phyloP scores from a whole-genome alignment of 92 coral and sea anemone genomes.

The Palythoa heliodiscus region DNA sequence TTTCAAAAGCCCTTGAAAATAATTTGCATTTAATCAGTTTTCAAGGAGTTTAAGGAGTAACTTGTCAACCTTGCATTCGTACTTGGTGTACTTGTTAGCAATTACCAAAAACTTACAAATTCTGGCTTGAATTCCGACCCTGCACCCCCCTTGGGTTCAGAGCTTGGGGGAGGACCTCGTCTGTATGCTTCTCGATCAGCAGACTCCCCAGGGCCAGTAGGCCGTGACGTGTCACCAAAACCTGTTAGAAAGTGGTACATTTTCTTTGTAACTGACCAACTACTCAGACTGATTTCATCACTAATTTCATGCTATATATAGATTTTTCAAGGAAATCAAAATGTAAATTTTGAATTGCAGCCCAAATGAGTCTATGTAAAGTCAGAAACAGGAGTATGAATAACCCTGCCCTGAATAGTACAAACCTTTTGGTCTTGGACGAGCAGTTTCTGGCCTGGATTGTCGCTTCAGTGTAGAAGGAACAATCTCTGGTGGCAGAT shows the following conservation, averaged over 20 bases:
- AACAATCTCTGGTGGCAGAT: slow-evolving; percentile 97
- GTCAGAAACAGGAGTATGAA: no score
- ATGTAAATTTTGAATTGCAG: no score
- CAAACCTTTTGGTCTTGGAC: slow-evolving; percentile 97
- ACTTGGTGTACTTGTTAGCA: no score
- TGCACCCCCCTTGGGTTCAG: slow-evolving; percentile 96
- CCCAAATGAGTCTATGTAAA: no score
- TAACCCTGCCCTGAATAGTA: no score
- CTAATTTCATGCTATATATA: no score
- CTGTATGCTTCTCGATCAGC: slow-evolving; percentile 96
- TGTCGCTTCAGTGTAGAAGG: slow-evolving; percentile 94
- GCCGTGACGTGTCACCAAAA: slow-evolving; percentile 80
- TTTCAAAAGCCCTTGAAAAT: no score
- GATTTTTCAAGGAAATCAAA: background rate
- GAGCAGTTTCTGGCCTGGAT: slow-evolving; percentile 85
- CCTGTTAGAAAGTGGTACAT: slow-evolving; percentile 35
- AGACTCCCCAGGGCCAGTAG: slow-evolving; percentile 81
- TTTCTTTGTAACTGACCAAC: no score
- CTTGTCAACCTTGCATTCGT: no score
- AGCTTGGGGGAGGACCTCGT: slow-evolving; percentile 84
- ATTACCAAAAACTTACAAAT: slow-evolving; percentile 70
- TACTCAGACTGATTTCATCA: no score
- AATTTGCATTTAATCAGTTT: no score
- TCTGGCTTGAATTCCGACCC: slow-evolving; percentile 91
- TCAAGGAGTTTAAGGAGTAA: no score